A percentile compares a stretch with the other conserved stretches of the same genome.
Evolutionary conservation across 2,888 invertebrate genomes (phyloP).

Genomic region (Tuta absoluta): DNA sequence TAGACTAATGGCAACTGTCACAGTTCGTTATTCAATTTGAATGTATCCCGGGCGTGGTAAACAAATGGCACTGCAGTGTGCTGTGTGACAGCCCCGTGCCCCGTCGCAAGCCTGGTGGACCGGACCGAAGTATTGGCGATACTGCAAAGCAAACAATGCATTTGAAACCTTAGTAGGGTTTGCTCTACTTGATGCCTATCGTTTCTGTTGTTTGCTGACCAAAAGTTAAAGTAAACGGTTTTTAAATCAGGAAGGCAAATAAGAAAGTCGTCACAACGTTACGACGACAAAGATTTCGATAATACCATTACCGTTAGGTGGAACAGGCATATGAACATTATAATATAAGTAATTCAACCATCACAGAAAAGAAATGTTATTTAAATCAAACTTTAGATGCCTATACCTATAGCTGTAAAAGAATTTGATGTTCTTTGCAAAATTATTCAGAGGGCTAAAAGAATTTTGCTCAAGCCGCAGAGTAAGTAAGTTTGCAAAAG

Average conservation of each 20-base stretch:
- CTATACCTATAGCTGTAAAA: neutral
- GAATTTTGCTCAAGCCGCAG: constrained; percentile 20
- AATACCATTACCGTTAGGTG: no score
- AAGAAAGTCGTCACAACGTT: no score
- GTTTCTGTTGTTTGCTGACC: neutral
- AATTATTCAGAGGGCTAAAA: constrained; percentile 9
- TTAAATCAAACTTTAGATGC: no score
- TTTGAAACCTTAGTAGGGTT: neutral
- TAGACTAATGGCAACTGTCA: constrained; percentile 33
- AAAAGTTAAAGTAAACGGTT: neutral
- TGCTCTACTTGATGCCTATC: neutral
- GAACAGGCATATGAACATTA: no score
- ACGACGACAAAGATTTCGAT: no score
- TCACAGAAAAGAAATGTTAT: no score
- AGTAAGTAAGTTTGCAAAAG: constrained; percentile 43
- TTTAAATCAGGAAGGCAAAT: no score
- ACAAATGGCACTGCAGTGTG: constrained; percentile 41
- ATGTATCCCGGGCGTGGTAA: constrained; percentile 45
- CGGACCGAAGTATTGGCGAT: constrained; percentile 4
- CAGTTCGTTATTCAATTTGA: constrained; percentile 56
- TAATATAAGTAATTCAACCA: no score
- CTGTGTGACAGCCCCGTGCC: neutral
- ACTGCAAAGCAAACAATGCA: neutral
- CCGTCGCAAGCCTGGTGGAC: neutral
- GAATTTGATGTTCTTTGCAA: neutral